Percentiles rank a stretch among this genome's conserved stretches.
phyloP scores from a whole-genome alignment of 2,888 invertebrate species.

The Byasa hedistus region DNA sequence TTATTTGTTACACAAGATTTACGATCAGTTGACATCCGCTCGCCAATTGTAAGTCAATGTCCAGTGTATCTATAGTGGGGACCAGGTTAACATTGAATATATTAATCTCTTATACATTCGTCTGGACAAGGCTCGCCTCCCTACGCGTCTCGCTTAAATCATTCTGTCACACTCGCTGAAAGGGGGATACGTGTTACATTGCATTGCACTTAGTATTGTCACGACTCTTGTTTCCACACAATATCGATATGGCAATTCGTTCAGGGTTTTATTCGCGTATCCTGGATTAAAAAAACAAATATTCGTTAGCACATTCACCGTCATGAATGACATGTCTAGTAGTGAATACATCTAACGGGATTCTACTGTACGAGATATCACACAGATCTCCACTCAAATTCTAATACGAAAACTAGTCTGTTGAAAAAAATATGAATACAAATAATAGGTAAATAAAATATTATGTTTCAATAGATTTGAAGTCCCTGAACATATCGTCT shows the following conservation, averaged over 20 bases:
- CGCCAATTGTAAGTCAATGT: conserved; percentile 29
- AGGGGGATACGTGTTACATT: conserved; percentile 19
- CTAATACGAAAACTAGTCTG: no score
- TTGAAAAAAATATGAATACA: no score
- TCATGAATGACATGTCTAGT: no score
- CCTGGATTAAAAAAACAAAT: no score
- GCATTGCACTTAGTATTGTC: conserved; percentile 23
- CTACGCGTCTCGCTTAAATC: conserved; percentile 32
- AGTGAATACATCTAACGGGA: no score
- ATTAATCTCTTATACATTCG: conserved; percentile 33
- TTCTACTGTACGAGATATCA: no score
- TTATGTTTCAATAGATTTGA: no score
- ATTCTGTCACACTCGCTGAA: conserved; percentile 27
- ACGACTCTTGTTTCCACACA: conserved; percentile 24
- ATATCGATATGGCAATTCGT: conserved; percentile 22
- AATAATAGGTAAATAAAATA: no score
- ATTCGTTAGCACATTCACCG: no score
- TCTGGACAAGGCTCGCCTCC: conserved; percentile 27
- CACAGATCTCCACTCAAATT: no score
- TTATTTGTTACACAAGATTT: conserved; percentile 16
- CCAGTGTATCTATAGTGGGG: conserved; percentile 19
- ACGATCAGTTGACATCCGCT: conserved; percentile 17
- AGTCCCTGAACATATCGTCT: no score
- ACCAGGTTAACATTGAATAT: conserved; percentile 28
- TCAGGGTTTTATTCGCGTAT: conserved; percentile 1